Base-by-base conservation (phyloP, 1,140 invertebrate genomes). In the Macrotrachela quadricornifera region DNA sequence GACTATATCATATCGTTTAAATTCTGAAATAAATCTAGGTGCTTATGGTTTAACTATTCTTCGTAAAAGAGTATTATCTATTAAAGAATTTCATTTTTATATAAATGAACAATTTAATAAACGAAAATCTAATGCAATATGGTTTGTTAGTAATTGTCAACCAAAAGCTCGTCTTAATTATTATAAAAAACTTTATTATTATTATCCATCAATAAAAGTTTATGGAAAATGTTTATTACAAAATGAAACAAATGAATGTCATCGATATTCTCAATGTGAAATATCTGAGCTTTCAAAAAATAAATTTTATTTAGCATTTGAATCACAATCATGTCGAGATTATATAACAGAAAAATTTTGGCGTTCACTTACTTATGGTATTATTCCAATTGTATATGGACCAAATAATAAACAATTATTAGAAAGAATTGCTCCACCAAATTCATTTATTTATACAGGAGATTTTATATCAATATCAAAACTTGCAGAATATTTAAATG, bases 291-390 rank as follows among this genome's bases (percentile, higher is more conserved):
- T 47, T 14, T 17, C 10, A 16, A 13, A 14, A 48, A 53, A 46
- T 21, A 53, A 53, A 48, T 53, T 53, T 21, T 53, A 53, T 47
- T 38, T 53, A 12, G 42, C 51, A 16, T 53, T 53, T 37, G 51
- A 53, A 16, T 53, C 51, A 11, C 46, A 46, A 47, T 46, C 46
- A 42, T 53, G 51, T 30, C 15, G 44, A 36, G 46, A 43, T 43
- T 53, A 53, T 48, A 17, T 53, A n/a, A 53, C 51, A 8, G 51
- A 53, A 53, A 53, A 53, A 48, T 43, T 53, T 42, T 53, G 51
- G 51, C 41, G 43, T 46, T 36, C 43, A 16, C 18, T 53, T 10
- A n/a, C 30, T 14, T 21, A 36, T 42, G 39, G 40, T 6, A 53
- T 53, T 21, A 46, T 53, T 44, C 51, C 51, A 15, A 17, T 53